These are phyloP conservation scores for Ailurus styani DNA, from an alignment of 2,113 vertebrate species.

Conservation along the genomic window DNA sequence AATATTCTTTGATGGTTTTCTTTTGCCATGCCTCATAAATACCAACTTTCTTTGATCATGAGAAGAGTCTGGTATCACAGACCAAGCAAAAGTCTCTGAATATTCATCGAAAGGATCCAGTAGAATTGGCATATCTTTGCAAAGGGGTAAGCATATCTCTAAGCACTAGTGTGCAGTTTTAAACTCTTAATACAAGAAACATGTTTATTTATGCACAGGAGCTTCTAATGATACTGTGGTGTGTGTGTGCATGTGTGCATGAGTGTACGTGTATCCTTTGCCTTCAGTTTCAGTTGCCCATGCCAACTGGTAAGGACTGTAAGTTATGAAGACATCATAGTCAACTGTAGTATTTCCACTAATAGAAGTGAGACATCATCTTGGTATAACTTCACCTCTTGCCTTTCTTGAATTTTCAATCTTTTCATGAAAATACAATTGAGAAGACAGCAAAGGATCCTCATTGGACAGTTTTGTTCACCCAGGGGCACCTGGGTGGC, in stretches of 20 bases:
- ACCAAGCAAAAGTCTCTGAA: not conserved
- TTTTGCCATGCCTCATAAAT: not conserved
- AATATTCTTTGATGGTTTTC: not conserved
- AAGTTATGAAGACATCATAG: not conserved
- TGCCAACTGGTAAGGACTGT: not conserved
- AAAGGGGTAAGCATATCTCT: not conserved
- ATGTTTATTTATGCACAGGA: not conserved
- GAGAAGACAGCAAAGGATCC: not conserved
- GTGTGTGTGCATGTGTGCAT: rapidly evolving
- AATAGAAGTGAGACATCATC: not conserved
- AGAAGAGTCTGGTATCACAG: not conserved
- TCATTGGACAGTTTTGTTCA: not conserved
- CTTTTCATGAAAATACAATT: not conserved
- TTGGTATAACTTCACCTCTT: not conserved
- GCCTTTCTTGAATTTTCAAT: not conserved
- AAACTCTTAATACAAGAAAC: not conserved
- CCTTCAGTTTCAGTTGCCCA: not conserved
- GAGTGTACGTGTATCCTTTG: not conserved
- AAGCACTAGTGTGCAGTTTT: not conserved
- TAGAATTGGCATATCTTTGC: not conserved
- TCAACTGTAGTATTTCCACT: not conserved
- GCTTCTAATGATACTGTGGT: not conserved
- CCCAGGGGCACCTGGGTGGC: not conserved
- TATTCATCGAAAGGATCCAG: not conserved
- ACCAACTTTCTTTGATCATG: not conserved